These are phyloP conservation scores for Bovichtus variegatus DNA, from an alignment of 2,797 vertebrate genomes.

Conservation along the genomic window DNA sequence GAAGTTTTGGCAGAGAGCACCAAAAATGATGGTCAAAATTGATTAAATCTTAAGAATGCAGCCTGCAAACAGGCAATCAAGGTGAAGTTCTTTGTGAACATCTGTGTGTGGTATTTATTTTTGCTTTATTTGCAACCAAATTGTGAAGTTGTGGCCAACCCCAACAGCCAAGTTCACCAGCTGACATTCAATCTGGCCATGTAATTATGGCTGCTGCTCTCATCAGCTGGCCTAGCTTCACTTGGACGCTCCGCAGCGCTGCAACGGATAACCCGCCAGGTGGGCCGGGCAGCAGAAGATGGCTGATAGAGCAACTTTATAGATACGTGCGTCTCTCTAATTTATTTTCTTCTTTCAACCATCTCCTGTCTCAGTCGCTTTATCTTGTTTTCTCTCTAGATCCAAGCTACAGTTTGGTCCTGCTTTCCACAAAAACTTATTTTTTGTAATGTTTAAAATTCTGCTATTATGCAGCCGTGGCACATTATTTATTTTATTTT, in stretches of 20 bases:
- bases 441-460: neutral
- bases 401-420: neutral
- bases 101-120: conserved; percentile 34
- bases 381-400: neutral
- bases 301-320: conserved; percentile 27
- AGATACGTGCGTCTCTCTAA: neutral
- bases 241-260: conserved; percentile 51
- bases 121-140: conserved; percentile 47
- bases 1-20: neutral
- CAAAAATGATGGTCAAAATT: neutral
- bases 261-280: conserved; percentile 49
- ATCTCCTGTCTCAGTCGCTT: neutral
- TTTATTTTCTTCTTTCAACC: neutral
- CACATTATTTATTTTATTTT: no score
- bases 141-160: conserved; percentile 38
- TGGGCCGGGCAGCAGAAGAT: conserved; percentile 39
- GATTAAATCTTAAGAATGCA: neutral
- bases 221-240: conserved; percentile 64
- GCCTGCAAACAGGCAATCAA: neutral
- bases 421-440: neutral
- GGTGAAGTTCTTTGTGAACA: neutral
- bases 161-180: conserved; percentile 52
- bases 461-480: neutral
- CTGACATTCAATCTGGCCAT: conserved; percentile 73
- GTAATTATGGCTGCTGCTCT: conserved; percentile 60